These are phyloP conservation scores for Grallaria varia DNA, from an alignment of 2,113 vertebrate genomes.

Conservation along the genomic window DNA sequence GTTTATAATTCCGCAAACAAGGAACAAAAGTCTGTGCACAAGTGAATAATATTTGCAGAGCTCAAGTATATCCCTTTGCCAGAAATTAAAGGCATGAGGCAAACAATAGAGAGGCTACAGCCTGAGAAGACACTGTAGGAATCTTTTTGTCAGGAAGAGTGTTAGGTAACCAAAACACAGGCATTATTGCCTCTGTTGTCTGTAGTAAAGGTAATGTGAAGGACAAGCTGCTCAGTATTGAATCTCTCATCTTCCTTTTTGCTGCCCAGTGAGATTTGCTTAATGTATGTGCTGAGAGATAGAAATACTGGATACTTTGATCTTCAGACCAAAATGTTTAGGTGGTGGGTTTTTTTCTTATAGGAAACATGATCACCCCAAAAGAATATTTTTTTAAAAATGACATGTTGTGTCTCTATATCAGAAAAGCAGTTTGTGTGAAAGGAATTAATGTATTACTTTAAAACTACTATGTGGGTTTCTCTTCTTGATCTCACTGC, in stretches of 20 bases:
- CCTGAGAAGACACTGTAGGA: neutral
- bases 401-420: rapidly evolving
- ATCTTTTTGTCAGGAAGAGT: neutral
- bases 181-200: neutral
- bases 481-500: neutral
- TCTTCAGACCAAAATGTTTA: neutral
- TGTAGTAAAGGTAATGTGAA: neutral
- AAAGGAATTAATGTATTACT: neutral
- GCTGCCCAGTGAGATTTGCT: neutral
- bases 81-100: neutral
- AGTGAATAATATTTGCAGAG: neutral
- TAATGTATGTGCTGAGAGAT: neutral
- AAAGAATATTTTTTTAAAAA: neutral
- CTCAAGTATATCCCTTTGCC: neutral
- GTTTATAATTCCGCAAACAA: neutral
- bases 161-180: neutral
- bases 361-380: neutral
- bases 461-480: neutral
- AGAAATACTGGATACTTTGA: neutral
- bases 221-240: neutral
- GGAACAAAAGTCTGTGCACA: neutral
- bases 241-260: neutral
- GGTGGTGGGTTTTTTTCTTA: neutral
- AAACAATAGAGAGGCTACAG: neutral
- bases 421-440: neutral